phyloP scores from a whole-genome alignment of 2,113 vertebrate species.

The Sardina pilchardus region DNA sequence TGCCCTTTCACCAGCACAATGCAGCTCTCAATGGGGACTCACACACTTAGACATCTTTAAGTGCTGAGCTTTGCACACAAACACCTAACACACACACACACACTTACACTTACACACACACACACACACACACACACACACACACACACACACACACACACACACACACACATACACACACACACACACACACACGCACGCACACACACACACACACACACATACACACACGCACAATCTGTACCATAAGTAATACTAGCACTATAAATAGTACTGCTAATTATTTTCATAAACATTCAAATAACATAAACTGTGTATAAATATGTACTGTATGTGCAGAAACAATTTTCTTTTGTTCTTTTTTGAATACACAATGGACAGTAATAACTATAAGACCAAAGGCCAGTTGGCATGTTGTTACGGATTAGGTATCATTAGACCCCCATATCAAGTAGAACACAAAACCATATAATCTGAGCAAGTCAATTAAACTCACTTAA shows the following conservation, averaged over 20 bases:
- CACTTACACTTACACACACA: not conserved
- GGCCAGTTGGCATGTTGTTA: not conserved
- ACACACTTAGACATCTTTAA: not conserved
- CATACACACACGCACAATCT: too few species aligned
- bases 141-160: conserved; percentile 11
- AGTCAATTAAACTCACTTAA: not conserved
- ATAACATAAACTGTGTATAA: too few species aligned
- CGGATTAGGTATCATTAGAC: conserved; percentile 23
- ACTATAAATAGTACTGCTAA: too few species aligned
- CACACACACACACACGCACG: not conserved
- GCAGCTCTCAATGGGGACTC: conserved; percentile 21
- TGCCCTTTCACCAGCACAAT: conserved; percentile 36
- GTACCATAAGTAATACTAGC: too few species aligned
- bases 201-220: not conserved
- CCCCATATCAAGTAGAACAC: conserved; percentile 26
- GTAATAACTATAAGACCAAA: not conserved
- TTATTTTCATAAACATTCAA: too few species aligned
- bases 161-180: conserved; percentile 12
- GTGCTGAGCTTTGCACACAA: not conserved
- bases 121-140: too few species aligned
- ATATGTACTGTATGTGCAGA: too few species aligned
- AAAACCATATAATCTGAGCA: conserved; percentile 7
- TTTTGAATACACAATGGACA: not conserved
- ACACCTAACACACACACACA: not conserved
- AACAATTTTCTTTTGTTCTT: not conserved